Percentiles rank a stretch among this genome's conserved stretches.
phyloP scores from a whole-genome alignment of 2,113 vertebrate genomes.

The Lathamus discolor region DNA sequence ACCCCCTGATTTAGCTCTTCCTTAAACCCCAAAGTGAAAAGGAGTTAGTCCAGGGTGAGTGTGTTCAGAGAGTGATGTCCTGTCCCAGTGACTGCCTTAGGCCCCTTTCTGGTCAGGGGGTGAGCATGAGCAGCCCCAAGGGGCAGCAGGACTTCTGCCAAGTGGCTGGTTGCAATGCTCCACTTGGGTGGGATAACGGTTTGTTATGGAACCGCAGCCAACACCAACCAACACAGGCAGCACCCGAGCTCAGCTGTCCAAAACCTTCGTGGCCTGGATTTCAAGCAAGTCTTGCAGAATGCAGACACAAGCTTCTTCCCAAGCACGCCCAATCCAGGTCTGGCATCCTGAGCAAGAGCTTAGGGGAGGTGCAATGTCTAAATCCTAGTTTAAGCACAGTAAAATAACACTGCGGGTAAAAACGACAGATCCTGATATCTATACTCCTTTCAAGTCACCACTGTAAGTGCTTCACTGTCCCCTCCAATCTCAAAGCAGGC shows the following conservation, averaged over 20 bases:
- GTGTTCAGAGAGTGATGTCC: not conserved
- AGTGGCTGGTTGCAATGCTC: not conserved
- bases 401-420: not conserved
- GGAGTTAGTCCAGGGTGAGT: not conserved
- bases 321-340: not conserved
- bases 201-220: not conserved
- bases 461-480: not conserved
- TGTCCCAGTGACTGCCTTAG: not conserved
- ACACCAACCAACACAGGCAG: fast-evolving
- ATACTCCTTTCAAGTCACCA: not conserved
- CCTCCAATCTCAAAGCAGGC: not conserved
- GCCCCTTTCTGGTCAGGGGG: not conserved
- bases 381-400: not conserved
- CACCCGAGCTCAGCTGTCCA: not conserved
- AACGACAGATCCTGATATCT: not conserved
- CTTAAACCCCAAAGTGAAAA: not conserved
- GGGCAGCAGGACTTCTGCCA: not conserved
- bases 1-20: not conserved
- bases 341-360: not conserved
- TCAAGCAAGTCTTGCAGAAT: not conserved
- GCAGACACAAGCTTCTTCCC: not conserved
- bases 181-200: not conserved
- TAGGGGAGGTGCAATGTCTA: not conserved
- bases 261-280: not conserved
- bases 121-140: not conserved